Conservation (phyloP, 2,797 vertebrate species). For the Tapera naevia region DNA sequence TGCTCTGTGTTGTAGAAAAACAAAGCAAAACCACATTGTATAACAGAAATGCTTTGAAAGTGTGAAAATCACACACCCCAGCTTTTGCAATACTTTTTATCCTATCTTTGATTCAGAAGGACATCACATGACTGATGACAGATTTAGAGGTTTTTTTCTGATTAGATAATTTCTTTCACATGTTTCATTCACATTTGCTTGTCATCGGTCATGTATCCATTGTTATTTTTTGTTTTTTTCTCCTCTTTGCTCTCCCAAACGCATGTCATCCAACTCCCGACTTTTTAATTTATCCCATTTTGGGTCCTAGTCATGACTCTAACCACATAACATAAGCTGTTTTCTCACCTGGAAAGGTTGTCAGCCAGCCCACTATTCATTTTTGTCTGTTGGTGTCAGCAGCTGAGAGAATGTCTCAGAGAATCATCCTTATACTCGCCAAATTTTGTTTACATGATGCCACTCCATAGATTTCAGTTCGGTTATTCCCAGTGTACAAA, state of each 20-base stretch:
- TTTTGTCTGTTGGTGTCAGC: neutral
- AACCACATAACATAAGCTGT: neutral
- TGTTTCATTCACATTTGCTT: neutral
- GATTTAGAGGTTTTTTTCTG: neutral
- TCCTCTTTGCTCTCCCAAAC: neutral
- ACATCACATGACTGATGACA: neutral
- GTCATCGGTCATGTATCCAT: neutral
- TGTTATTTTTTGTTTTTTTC: neutral
- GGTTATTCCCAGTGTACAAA: neutral
- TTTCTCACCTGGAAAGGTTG: neutral
- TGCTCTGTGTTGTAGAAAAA: constrained; percentile 53
- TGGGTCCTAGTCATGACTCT: neutral
- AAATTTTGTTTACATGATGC: neutral
- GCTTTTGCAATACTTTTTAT: neutral
- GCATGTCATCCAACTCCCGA: fast-evolving
- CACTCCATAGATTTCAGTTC: neutral
- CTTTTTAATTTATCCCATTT: neutral
- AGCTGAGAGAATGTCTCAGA: neutral
- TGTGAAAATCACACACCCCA: neutral
- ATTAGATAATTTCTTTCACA: neutral
- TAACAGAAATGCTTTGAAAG: neutral
- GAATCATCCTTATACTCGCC: neutral
- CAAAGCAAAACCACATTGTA: neutral
- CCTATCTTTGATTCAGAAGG: neutral
- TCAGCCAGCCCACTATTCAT: neutral